phyloP scores from a whole-genome alignment of 2,113 vertebrate genomes.

The Rhea pennata region DNA sequence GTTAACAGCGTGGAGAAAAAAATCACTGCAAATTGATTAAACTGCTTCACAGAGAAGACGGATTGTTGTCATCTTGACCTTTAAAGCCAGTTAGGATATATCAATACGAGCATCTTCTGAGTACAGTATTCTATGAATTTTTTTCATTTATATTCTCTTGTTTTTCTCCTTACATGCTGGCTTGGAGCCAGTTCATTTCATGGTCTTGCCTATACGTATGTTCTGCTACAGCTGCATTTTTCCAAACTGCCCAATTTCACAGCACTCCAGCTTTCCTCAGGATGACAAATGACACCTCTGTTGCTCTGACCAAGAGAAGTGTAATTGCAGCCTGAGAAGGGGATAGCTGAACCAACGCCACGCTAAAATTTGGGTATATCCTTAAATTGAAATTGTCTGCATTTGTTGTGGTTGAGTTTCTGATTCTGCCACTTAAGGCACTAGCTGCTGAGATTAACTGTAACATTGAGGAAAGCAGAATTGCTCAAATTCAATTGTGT shows the following conservation, averaged over 20 bases:
- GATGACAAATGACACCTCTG: slow-evolving; percentile 61
- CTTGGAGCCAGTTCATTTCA: slow-evolving; percentile 67
- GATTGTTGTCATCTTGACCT: slow-evolving; percentile 63
- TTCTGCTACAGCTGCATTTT: slow-evolving; percentile 70
- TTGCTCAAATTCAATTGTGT: slow-evolving; percentile 32
- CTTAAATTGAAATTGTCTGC: slow-evolving; percentile 14
- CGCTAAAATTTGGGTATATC: background rate
- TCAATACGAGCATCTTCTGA: slow-evolving; percentile 31
- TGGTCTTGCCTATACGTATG: slow-evolving; percentile 62
- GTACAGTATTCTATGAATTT: slow-evolving; percentile 22
- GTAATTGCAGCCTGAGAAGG: slow-evolving; percentile 39
- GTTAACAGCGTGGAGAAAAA: background rate
- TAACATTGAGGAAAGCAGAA: slow-evolving; percentile 31
- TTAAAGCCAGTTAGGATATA: slow-evolving; percentile 51
- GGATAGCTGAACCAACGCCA: background rate
- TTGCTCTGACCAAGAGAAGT: slow-evolving; percentile 59
- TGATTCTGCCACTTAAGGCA: background rate
- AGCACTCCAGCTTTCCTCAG: slow-evolving; percentile 49
- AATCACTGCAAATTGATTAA: slow-evolving; percentile 50
- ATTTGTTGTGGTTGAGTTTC: background rate
- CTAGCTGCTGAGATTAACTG: slow-evolving; percentile 55
- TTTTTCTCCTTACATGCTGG: slow-evolving; percentile 22
- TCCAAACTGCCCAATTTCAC: slow-evolving; percentile 63
- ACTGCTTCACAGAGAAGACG: slow-evolving; percentile 32
- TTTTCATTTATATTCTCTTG: slow-evolving; percentile 61